A percentile compares a stretch with the other conserved stretches of the same genome.
These are phyloP conservation scores for Triplophysa tibetana DNA, from an alignment of 2,113 vertebrate species.

Conservation along the genomic window DNA sequence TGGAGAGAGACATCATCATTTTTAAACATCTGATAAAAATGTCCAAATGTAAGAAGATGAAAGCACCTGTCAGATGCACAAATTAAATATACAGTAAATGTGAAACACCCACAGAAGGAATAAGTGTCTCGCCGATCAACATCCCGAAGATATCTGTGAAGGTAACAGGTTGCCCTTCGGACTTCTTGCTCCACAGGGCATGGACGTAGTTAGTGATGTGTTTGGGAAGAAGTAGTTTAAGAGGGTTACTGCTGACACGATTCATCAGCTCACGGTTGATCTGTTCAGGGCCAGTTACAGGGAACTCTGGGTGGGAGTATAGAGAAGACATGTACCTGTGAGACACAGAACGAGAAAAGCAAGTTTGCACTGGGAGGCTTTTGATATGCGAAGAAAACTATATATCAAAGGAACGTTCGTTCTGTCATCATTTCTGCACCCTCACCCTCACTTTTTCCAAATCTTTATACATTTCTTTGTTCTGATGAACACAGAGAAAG, in stretches of 20 bases:
- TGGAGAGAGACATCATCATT: background rate
- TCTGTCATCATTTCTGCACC: too few species aligned
- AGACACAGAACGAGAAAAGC: background rate
- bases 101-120: conserved; percentile 81
- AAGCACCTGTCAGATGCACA: too few species aligned
- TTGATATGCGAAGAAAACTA: background rate
- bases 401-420: too few species aligned
- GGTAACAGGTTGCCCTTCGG: conserved; percentile 94
- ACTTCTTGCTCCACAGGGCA: conserved; percentile 94
- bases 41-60: background rate
- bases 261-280: conserved; percentile 93
- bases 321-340: conserved; percentile 93
- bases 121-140: conserved; percentile 96
- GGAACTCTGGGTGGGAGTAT: conserved; percentile 93
- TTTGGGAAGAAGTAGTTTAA: conserved; percentile 88
- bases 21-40: background rate
- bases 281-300: conserved; percentile 85
- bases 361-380: background rate
- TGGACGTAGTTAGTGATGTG: conserved; percentile 93
- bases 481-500: too few species aligned
- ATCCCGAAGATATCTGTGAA: conserved; percentile 97
- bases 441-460: too few species aligned
- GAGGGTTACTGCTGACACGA: conserved; percentile 88
- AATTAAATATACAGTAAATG: too few species aligned
- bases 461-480: too few species aligned